Evolutionary conservation across 2,888 invertebrate genomes (phyloP).

Genomic region (Drosophila quinaria): DNA sequence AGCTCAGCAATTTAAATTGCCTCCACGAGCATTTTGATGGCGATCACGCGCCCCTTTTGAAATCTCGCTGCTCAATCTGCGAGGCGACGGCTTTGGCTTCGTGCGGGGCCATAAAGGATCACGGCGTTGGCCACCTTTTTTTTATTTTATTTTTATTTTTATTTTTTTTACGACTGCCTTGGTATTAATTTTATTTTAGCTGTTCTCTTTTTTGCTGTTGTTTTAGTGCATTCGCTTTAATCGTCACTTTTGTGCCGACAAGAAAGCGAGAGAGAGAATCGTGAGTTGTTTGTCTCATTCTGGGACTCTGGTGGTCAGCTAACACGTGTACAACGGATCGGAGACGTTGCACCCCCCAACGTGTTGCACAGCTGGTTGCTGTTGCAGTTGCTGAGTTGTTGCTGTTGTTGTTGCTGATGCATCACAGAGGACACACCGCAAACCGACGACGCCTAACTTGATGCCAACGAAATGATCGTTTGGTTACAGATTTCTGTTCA

Average conservation of each 20-base stretch:
- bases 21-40: slow-evolving; percentile 83
- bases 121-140: slow-evolving; percentile 48
- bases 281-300: slow-evolving; percentile 36
- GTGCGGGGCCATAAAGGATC: slow-evolving; percentile 73
- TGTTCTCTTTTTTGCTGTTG: slow-evolving; percentile 42
- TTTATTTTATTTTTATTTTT: slow-evolving; percentile 23
- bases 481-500: slow-evolving; percentile 43
- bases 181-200: slow-evolving; percentile 71
- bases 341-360: slow-evolving; percentile 61
- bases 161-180: slow-evolving; percentile 68
- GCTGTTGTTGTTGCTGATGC: slow-evolving; percentile 11
- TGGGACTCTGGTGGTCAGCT: slow-evolving; percentile 50
- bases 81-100: slow-evolving; percentile 39
- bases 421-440: slow-evolving; percentile 72
- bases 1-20: slow-evolving; percentile 81
- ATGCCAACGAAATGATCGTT: slow-evolving; percentile 75
- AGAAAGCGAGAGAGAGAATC: slow-evolving; percentile 27
- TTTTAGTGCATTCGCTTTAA: slow-evolving; percentile 65
- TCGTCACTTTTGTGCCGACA: slow-evolving; percentile 79
- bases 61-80: slow-evolving; percentile 70
- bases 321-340: slow-evolving; percentile 69
- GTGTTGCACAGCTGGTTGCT: slow-evolving; percentile 70
- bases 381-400: slow-evolving; percentile 13
- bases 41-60: slow-evolving; percentile 80
- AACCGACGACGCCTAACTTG: slow-evolving; percentile 64